A percentile compares a stretch with the other conserved stretches of the same genome.
Conservation (phyloP, 1,140 invertebrate species). For the Drosophila mojavensis region DNA sequence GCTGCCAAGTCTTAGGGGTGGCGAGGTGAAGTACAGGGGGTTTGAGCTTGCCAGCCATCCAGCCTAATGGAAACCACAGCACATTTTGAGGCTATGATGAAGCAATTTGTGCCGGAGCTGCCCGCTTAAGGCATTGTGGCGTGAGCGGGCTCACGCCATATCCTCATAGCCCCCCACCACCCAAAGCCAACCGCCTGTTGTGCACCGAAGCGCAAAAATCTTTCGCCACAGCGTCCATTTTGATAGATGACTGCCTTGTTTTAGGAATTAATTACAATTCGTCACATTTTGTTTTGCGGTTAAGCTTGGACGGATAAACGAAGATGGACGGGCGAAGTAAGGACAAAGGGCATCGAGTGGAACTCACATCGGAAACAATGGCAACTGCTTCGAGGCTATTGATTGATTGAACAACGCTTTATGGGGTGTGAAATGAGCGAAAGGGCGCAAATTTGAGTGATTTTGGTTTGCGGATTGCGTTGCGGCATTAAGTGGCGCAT, state of each 20-base stretch:
- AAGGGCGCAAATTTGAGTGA: constrained; percentile 77
- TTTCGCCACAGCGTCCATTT: constrained; percentile 70
- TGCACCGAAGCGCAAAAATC: constrained; percentile 77
- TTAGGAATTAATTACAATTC: constrained; percentile 84
- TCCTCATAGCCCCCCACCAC: neutral
- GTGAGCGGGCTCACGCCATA: constrained; percentile 29
- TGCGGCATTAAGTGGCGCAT: constrained; percentile 58
- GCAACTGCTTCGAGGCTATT: constrained; percentile 57
- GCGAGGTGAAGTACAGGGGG: neutral
- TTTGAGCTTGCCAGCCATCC: constrained; percentile 4
- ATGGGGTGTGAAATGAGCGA: constrained; percentile 79
- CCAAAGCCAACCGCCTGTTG: constrained; percentile 30
- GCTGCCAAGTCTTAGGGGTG: constrained; percentile 40
- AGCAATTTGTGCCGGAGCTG: constrained; percentile 70
- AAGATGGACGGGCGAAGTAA: constrained; percentile 9
- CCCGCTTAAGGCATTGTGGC: constrained; percentile 61
- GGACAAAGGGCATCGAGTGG: constrained; percentile 7
- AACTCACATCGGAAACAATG: constrained; percentile 61
- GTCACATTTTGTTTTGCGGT: constrained; percentile 82
- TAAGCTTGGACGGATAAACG: constrained; percentile 36
- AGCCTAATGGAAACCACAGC: constrained; percentile 79
- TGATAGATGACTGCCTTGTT: constrained; percentile 83
- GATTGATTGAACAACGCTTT: constrained; percentile 79
- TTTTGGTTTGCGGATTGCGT: constrained; percentile 57
- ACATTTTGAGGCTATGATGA: constrained; percentile 76